phyloP scores from a whole-genome alignment of 1,140 invertebrate genomes.

The Eubasilissa regina region DNA sequence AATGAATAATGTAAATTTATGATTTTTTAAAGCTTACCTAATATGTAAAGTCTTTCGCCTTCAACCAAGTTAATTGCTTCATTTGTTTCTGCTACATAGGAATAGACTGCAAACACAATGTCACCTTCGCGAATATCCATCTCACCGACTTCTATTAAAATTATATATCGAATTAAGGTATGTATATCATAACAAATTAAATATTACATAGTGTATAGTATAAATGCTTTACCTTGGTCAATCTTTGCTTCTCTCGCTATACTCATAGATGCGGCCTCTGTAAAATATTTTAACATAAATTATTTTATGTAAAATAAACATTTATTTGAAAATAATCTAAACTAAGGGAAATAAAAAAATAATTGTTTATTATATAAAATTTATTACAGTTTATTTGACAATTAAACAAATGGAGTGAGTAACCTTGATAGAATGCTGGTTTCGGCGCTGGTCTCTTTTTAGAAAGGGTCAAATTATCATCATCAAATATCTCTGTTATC shows the following conservation, averaged over 20 bases:
- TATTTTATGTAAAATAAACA: neutral
- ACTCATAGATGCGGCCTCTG: constrained; percentile 59
- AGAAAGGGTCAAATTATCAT: constrained; percentile 76
- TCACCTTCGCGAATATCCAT: constrained; percentile 81
- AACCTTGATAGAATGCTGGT: constrained; percentile 79
- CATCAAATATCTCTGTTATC: constrained; percentile 70
- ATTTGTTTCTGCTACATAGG: constrained; percentile 89
- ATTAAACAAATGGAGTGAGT: constrained; percentile 34
- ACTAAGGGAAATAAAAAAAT: constrained; percentile 27
- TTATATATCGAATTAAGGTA: neutral
- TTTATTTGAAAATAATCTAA: too few species aligned
- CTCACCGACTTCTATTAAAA: constrained; percentile 21
- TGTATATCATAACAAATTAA: neutral
- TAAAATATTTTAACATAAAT: constrained; percentile 18
- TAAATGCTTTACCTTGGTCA: constrained; percentile 45
- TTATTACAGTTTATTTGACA: constrained; percentile 11
- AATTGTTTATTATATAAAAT: constrained; percentile 7
- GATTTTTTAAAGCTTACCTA: constrained; percentile 73
- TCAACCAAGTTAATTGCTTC: constrained; percentile 91
- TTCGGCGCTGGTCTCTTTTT: constrained; percentile 76
- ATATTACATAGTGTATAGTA: too few species aligned
- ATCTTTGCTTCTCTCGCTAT: constrained; percentile 58
- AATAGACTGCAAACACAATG: constrained; percentile 86
- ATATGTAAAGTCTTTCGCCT: constrained; percentile 89
- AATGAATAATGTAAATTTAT: too few species aligned